Evolutionary conservation across 2,797 vertebrate genomes (phyloP).

Genomic region (Pseudochirops corinnae): DNA sequence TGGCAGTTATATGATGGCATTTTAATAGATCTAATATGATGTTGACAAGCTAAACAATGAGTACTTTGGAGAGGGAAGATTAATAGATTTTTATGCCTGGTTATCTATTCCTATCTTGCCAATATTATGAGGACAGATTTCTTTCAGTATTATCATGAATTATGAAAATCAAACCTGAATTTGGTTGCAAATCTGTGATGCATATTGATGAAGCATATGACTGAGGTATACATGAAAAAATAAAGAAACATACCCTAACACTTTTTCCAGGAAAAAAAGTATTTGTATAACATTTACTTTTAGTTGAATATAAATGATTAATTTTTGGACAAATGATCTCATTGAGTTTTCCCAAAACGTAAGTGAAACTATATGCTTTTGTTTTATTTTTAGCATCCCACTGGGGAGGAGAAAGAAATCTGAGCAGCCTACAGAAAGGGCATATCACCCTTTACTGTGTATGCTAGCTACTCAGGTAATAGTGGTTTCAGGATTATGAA

Average conservation of each 20-base stretch:
- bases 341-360: constrained; percentile 32
- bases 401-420: constrained; percentile 17
- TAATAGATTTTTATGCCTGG: constrained; percentile 52
- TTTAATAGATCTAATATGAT: constrained; percentile 41
- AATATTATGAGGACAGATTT: constrained; percentile 37
- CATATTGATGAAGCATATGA: constrained; percentile 4
- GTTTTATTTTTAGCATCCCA: constrained; percentile 70
- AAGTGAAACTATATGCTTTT: constrained; percentile 50
- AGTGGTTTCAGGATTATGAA: not conserved
- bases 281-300: constrained; percentile 27
- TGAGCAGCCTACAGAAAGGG: constrained; percentile 31
- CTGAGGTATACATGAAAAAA: constrained; percentile 4
- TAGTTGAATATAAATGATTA: constrained; percentile 54
- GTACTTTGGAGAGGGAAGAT: constrained; percentile 43
- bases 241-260: not conserved
- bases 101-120: constrained; percentile 59
- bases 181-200: not conserved
- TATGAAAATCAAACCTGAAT: constrained; percentile 32
- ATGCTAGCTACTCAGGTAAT: not conserved
- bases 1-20: constrained; percentile 30
- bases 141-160: constrained; percentile 44
- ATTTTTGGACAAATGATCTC: constrained; percentile 11
- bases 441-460: too few species aligned
- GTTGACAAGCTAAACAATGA: constrained; percentile 56
- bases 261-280: not conserved